A percentile compares a stretch with the other conserved stretches of the same genome.
These are phyloP conservation scores for Apostichopus parvimensis DNA, from an alignment of 35 echinoderm and acorn worm genomes.

Conservation along the genomic window DNA sequence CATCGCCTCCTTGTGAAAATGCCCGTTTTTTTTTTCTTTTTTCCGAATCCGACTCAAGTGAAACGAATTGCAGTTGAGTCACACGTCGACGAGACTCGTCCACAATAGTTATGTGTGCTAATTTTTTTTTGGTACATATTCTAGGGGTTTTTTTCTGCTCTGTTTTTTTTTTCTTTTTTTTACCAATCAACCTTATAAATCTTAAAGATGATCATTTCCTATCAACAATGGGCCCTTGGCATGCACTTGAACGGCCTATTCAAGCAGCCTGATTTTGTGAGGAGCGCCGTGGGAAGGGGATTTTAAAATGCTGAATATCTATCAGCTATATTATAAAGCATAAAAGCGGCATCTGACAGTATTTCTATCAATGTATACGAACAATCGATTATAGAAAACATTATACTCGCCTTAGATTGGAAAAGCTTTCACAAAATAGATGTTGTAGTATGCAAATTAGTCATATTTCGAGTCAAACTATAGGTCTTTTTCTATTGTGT, in stretches of 20 bases:
- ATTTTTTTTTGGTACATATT: not conserved
- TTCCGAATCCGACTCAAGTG: not conserved
- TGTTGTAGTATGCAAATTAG: too few relatives aligned
- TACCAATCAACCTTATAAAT: not conserved
- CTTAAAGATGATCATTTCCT: not conserved
- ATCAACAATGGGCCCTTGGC: not conserved
- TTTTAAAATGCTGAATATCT: not conserved
- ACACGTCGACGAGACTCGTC: not conserved
- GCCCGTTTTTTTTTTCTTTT: not conserved
- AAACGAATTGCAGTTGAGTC: conserved; percentile 10
- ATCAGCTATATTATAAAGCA: not conserved
- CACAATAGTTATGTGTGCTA: not conserved
- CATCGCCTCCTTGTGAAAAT: not conserved
- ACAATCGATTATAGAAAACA: too few relatives aligned
- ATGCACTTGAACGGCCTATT: not conserved
- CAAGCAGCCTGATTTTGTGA: conserved; percentile 1
- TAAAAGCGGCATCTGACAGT: too few relatives aligned
- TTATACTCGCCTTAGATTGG: too few relatives aligned
- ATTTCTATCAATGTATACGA: too few relatives aligned
- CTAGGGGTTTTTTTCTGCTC: not conserved
- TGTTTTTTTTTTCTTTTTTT: not conserved
- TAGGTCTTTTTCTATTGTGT: too few relatives aligned
- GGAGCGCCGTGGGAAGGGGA: not conserved
- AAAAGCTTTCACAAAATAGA: too few relatives aligned
- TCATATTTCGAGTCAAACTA: too few relatives aligned